Conservation (phyloP, 1,140 invertebrate species). For the Zaprionus camerounensis region DNA sequence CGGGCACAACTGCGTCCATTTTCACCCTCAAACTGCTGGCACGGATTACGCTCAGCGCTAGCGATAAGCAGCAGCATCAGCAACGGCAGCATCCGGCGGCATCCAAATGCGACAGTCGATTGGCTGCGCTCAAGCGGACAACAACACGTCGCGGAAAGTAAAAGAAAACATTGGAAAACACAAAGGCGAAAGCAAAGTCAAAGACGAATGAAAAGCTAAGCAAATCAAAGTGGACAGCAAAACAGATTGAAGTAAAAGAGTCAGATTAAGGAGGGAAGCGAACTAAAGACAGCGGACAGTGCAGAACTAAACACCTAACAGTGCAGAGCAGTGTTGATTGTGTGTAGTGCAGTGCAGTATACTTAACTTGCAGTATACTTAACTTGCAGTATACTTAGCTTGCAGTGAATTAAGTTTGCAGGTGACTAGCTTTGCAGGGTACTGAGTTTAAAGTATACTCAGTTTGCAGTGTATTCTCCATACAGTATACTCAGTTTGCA, state of each 20-base stretch:
- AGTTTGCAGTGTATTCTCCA: background rate
- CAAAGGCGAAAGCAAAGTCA: background rate
- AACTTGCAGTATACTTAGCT: too few relatives aligned
- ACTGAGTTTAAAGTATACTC: too few relatives aligned
- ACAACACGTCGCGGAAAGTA: slow-evolving; percentile 60
- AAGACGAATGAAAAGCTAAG: background rate
- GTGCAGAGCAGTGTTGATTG: too few relatives aligned
- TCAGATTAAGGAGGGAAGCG: too few relatives aligned
- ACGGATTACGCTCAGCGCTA: slow-evolving; percentile 68
- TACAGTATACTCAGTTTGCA: background rate
- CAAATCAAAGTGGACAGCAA: too few relatives aligned
- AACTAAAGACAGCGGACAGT: too few relatives aligned
- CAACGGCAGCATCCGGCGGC: slow-evolving; percentile 19
- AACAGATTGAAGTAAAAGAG: too few relatives aligned
- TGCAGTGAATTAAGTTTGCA: background rate
- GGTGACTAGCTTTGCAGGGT: too few relatives aligned
- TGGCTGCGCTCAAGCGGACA: slow-evolving; percentile 80
- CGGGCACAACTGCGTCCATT: background rate
- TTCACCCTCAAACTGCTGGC: slow-evolving; percentile 37
- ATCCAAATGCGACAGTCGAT: slow-evolving; percentile 73
- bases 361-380: background rate
- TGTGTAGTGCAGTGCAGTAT: slow-evolving; percentile 15
- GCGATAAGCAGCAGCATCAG: slow-evolving; percentile 51
- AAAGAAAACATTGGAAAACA: background rate
- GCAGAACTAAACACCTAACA: too few relatives aligned